These are phyloP conservation scores for Heliothis subflexa DNA, from an alignment of 1,140 invertebrate species.

Conservation along the genomic window DNA sequence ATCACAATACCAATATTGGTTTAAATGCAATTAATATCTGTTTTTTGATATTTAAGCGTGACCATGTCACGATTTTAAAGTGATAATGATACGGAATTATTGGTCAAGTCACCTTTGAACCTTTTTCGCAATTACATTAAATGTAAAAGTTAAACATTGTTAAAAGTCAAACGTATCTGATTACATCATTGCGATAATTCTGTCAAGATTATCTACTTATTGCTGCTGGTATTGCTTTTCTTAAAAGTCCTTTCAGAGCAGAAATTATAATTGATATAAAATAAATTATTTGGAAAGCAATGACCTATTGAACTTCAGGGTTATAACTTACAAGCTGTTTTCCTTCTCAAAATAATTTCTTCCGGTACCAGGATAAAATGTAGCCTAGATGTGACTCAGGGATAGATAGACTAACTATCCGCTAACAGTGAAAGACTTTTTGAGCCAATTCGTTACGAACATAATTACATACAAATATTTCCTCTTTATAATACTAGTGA, in stretches of 20 bases:
- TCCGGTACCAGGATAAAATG: too few relatives aligned
- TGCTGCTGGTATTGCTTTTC: neutral
- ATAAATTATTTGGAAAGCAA: neutral
- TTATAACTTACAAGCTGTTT: too few relatives aligned
- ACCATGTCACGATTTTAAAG: neutral
- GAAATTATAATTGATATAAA: slow-evolving; percentile 17
- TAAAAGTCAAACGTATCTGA: slow-evolving; percentile 12
- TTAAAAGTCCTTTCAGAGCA: neutral
- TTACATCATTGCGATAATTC: slow-evolving; percentile 27
- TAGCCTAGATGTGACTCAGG: too few relatives aligned
- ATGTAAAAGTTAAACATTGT: slow-evolving; percentile 15
- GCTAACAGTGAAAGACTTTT: too few relatives aligned
- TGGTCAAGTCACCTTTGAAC: slow-evolving; percentile 26
- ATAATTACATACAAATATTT: too few relatives aligned
- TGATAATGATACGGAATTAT: neutral
- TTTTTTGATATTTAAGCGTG: neutral
- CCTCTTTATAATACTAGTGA: too few relatives aligned
- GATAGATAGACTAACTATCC: too few relatives aligned
- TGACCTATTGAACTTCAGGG: too few relatives aligned
- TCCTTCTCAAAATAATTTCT: too few relatives aligned
- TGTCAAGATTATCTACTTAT: slow-evolving; percentile 27
- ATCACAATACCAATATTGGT: too few relatives aligned
- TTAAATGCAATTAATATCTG: neutral
- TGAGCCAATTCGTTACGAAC: too few relatives aligned
- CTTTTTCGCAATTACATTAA: slow-evolving; percentile 5